Evolutionary conservation across 2,888 invertebrate genomes (phyloP).

Genomic region (Eueremaeus valkanovi): DNA sequence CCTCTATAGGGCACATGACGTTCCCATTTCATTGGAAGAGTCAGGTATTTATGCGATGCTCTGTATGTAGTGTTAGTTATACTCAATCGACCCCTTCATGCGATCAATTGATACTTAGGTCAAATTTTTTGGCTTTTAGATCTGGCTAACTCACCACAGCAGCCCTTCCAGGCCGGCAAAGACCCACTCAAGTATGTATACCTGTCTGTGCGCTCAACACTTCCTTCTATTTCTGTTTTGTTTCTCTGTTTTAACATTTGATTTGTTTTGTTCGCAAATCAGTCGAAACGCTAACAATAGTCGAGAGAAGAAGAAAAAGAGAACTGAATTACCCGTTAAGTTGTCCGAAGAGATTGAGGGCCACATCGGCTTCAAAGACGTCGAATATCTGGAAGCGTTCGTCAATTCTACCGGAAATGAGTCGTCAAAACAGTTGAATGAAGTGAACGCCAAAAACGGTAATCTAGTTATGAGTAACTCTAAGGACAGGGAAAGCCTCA

Average conservation of each 20-base stretch:
- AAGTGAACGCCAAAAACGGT: not conserved
- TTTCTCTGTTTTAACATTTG: not conserved
- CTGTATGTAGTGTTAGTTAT: slow-evolving; percentile 32
- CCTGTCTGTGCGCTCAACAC: not conserved
- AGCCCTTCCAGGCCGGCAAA: not conserved
- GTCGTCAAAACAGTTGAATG: not conserved
- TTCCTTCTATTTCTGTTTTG: not conserved
- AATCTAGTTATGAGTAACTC: not conserved
- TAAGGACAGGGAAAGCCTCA: slow-evolving; percentile 26
- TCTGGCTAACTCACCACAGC: not conserved
- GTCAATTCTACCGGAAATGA: slow-evolving; percentile 31
- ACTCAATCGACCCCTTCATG: slow-evolving; percentile 14
- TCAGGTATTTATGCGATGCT: slow-evolving; percentile 21
- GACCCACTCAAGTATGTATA: not conserved
- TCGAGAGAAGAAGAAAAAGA: slow-evolving; percentile 39
- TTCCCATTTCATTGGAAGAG: not conserved
- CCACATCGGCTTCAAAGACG: slow-evolving; percentile 41
- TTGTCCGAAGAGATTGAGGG: slow-evolving; percentile 39
- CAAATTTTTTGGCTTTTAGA: slow-evolving; percentile 29
- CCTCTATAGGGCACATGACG: not conserved
- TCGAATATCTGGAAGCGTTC: slow-evolving; percentile 37
- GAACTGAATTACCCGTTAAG: not conserved
- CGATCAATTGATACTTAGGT: slow-evolving; percentile 24
- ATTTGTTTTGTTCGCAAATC: not conserved
- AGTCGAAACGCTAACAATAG: slow-evolving; percentile 7